Percentiles rank a stretch among this genome's conserved stretches.
phyloP scores from a whole-genome alignment of 2,113 vertebrate species.

The Prionailurus bengalensis region DNA sequence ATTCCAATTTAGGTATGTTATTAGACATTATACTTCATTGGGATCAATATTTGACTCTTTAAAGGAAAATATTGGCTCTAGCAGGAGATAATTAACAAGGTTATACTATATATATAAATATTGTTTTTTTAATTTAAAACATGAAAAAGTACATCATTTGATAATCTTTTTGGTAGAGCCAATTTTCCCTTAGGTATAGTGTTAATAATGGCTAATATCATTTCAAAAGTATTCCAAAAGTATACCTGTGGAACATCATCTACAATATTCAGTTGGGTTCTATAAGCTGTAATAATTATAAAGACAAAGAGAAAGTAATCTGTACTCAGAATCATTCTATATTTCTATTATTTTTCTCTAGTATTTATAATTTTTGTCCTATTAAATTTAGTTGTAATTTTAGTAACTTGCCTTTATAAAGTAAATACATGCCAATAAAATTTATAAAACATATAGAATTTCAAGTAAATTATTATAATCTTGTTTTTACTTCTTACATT shows the following conservation, averaged over 20 bases:
- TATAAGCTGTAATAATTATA: neutral
- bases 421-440: neutral
- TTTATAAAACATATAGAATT: neutral
- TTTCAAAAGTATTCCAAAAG: neutral
- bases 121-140: neutral
- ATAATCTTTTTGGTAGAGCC: neutral
- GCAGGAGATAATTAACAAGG: neutral
- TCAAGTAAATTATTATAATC: neutral
- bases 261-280: neutral
- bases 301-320: neutral
- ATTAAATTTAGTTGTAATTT: neutral
- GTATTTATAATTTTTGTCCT: neutral
- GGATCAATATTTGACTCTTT: neutral
- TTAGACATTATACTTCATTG: neutral
- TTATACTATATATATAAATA: neutral
- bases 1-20: neutral
- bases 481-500: neutral
- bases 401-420: neutral
- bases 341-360: neutral
- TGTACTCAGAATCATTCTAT: neutral
- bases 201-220: neutral
- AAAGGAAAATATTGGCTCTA: neutral
- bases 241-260: neutral
- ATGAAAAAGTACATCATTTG: neutral
- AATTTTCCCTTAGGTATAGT: neutral